Base-by-base conservation (phyloP, 2,113 vertebrate species). In the Myotis yumanensis region DNA sequence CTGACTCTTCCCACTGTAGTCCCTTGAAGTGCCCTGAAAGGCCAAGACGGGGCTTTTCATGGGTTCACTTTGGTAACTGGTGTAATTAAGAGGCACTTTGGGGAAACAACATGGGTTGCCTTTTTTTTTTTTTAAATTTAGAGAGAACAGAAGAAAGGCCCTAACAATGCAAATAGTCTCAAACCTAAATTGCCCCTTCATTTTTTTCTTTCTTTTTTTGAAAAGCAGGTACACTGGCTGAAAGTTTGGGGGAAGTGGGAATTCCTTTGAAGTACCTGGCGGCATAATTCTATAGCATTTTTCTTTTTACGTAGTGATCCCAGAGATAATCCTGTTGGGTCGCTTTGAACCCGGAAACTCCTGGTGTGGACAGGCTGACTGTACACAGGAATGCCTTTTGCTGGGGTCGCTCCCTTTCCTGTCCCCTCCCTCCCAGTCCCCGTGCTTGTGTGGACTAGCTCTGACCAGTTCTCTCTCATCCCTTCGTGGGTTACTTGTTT, bases 191-290 rank as follows among this genome's bases (percentile, higher is more conserved):
- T 93, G 25, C 40, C 77, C 80, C 37, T 79, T 17, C 15, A 4
- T 64, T 40, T 75, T 30, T 93, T 52, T 35, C 35, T 35, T 59
- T 30, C 37, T n/a, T 43, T 46, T 68, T 54, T 84, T 52, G 35
- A 35, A 90, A 86, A 66, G 25, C 16, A 25, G 18, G 22, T 54
- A 7, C 1, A 28, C 84, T 89, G 97, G 82, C 81, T 97, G 64
- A 8, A 92, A 32, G 1, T 77, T 84, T 32, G n/a, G n/a, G 87
- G 79, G 17, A 80, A 46, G 76, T 57, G 25, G 37, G 32, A 17
- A 71, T 97, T 86, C 35, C 86, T 97, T 96, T 95, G 96, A 96
- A 97, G 86, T 87, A 35, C 84, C 57, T 86, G 43, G 46, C 90
- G 32, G 64, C 73, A 95, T 71, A 92, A 86, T 84, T 81, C 71